These are phyloP conservation scores for Globia sparganii DNA, from an alignment of 2,888 invertebrate genomes.

Conservation along the genomic window DNA sequence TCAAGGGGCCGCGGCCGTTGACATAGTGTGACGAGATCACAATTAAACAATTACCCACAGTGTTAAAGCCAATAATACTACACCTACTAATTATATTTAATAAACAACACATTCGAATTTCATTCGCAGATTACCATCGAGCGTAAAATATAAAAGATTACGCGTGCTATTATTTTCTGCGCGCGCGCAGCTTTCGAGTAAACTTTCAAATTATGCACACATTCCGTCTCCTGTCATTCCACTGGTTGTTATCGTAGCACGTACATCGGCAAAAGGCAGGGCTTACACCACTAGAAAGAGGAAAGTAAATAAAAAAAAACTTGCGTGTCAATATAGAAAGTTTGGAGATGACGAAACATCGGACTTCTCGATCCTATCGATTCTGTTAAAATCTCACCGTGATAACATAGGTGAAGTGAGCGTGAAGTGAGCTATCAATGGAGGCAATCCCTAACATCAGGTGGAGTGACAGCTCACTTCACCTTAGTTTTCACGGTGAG, in stretches of 20 bases:
- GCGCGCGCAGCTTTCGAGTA: conserved; percentile 33
- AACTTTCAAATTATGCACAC: conserved; percentile 56
- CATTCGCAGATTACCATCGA: conserved; percentile 16
- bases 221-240: conserved; percentile 48
- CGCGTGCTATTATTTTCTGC: conserved; percentile 9
- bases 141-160: conserved; percentile 36
- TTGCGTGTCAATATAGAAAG: conserved; percentile 22
- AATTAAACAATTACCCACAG: neutral
- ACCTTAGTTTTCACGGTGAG: too few relatives aligned
- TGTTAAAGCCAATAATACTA: neutral
- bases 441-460: too few relatives aligned
- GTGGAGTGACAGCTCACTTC: too few relatives aligned
- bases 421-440: too few relatives aligned
- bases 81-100: conserved; percentile 9
- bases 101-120: conserved; percentile 5
- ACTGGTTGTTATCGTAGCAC: conserved; percentile 41
- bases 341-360: neutral
- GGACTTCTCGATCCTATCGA: too few relatives aligned
- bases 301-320: neutral
- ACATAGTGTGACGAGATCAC: neutral
- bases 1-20: too few relatives aligned
- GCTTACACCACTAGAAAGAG: conserved; percentile 19
- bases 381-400: too few relatives aligned
- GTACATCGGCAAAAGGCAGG: conserved; percentile 44
- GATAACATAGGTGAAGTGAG: too few relatives aligned